Evolutionary conservation across 2,888 invertebrate genomes (phyloP).

Genomic region (Polyploca ridens): DNA sequence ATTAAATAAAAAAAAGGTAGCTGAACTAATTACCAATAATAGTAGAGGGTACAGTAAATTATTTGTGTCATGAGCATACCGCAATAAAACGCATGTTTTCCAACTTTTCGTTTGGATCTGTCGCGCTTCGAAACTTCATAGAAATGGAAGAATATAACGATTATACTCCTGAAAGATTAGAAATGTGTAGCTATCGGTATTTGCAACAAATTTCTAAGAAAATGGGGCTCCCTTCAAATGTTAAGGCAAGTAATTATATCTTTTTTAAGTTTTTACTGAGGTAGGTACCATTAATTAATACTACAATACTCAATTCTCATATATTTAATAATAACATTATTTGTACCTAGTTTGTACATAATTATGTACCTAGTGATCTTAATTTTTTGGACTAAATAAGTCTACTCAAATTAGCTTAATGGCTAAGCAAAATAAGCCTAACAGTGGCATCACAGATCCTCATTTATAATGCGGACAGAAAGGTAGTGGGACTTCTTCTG

Average conservation of each 20-base stretch:
- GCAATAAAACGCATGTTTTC: not conserved
- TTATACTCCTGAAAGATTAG: constrained; percentile 39
- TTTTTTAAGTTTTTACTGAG: too few species aligned
- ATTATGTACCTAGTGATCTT: too few species aligned
- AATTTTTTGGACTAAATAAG: too few species aligned
- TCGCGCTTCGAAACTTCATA: constrained; percentile 5
- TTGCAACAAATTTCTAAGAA: constrained; percentile 68
- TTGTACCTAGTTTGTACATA: too few species aligned
- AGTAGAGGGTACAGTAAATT: not conserved
- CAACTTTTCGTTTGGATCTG: not conserved
- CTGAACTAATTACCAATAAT: not conserved
- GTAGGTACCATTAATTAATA: too few species aligned
- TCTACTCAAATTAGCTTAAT: too few species aligned
- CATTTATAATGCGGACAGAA: too few species aligned
- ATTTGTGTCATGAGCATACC: not conserved
- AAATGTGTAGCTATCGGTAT: constrained; percentile 57
- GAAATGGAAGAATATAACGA: constrained; percentile 13
- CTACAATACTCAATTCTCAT: too few species aligned
- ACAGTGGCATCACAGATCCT: too few species aligned
- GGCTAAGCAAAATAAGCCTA: too few species aligned
- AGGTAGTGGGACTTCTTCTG: too few species aligned
- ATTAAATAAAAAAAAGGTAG: not conserved
- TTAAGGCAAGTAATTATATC: constrained; percentile 55
- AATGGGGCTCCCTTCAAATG: constrained; percentile 66
- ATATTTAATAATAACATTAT: too few species aligned